Base-by-base conservation (phyloP, 1,140 invertebrate species). In the Neodiprion lecontei region DNA sequence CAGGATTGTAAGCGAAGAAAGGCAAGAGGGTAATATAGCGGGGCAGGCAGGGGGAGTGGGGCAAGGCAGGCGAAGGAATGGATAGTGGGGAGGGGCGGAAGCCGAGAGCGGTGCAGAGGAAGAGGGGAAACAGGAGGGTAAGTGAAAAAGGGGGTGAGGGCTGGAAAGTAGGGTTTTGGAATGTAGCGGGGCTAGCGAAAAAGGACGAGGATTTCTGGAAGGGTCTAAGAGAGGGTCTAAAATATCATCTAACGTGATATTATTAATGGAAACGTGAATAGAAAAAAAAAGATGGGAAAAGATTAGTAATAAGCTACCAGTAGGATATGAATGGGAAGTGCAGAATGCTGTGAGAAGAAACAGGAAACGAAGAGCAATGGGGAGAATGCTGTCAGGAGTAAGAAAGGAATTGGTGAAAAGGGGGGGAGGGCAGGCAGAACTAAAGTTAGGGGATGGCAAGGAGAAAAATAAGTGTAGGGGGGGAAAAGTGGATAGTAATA, bases 201-300 rank as follows among this genome's bases (percentile, higher is more conserved):
- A 77, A 81, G 66, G 72, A 77, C n/a, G 66, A 21, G 48, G 76
- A 79, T 10, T 50, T 73, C 48, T 76, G 75, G 75, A 69, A 76
- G 2, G 77, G 67, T 47, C 17, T 79, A 49, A 71, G 77, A 14
- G 66, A 72, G n/a, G n/a, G n/a, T n/a, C n/a, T n/a, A n/a, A n/a
- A n/a, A n/a, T n/a, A n/a, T n/a, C n/a, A n/a, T n/a, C n/a, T n/a
- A n/a, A 79, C 53, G 67, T 77, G n/a, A 40, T 77, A 1, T 69
- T 79, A 12, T 8, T 81, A 10, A 70, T 72, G 14, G 80, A 78
- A 67, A 79, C 76, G 48, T 79, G 76, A 75, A 1, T 79, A 49
- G 74, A 76, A 11, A 28, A 75, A 53, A 72, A 78, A 71, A 67
- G 68, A 7, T 71, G 75, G 69, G 68, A 68, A 4, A 71, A 53